Percentiles rank a stretch among this genome's conserved stretches.
phyloP scores from a whole-genome alignment of 2,113 vertebrate species.

The Elanus axillaris region DNA sequence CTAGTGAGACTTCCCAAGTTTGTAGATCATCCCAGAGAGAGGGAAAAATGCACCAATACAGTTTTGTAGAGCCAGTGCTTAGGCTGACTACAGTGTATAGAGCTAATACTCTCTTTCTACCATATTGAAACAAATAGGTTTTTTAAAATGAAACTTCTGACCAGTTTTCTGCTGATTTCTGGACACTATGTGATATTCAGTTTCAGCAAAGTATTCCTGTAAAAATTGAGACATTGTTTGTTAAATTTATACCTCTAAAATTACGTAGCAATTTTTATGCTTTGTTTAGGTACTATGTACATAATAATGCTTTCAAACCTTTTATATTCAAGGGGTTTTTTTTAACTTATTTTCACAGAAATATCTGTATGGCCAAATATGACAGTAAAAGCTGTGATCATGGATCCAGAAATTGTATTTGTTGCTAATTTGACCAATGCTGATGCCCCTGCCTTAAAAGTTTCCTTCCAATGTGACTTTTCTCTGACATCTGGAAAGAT shows the following conservation, averaged over 20 bases:
- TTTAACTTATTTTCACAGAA: constrained; percentile 46
- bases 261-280: background rate
- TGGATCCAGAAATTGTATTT: constrained; percentile 94
- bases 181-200: background rate
- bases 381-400: constrained; percentile 77
- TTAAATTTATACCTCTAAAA: background rate
- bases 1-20: too few species aligned
- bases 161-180: background rate
- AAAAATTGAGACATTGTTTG: background rate
- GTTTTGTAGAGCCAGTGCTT: background rate
- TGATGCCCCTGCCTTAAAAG: constrained; percentile 86
- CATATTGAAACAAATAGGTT: background rate
- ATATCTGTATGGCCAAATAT: constrained; percentile 50
- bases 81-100: background rate
- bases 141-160: background rate
- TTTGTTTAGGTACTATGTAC: background rate
- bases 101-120: background rate
- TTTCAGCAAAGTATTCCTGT: background rate
- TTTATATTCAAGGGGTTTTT: background rate
- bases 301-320: background rate
- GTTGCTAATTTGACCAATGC: constrained; percentile 88
- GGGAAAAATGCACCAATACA: too few species aligned
- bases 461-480: constrained; percentile 89
- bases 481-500: constrained; percentile 63
- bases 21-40: too few species aligned